Evolutionary conservation across 1,140 invertebrate species (phyloP).

Genomic region (Leptopilina clavipes): DNA sequence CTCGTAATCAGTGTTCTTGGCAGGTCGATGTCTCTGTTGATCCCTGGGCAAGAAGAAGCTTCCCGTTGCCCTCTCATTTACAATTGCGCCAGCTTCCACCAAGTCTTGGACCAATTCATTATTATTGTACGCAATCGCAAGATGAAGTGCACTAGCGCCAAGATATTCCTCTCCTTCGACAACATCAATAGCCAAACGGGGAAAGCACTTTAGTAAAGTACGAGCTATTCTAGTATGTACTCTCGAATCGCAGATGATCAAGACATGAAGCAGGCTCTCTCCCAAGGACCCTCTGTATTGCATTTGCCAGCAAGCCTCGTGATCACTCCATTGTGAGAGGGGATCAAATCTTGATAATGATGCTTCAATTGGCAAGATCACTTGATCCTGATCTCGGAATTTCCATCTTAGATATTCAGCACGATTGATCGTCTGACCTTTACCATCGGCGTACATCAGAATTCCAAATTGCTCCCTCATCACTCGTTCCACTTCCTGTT

Average conservation of each 20-base stretch:
- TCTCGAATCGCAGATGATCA: conserved; percentile 95
- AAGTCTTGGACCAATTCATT: conserved; percentile 96
- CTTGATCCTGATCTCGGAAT: conserved; percentile 87
- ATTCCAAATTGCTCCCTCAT: conserved; percentile 91
- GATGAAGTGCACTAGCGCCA: conserved; percentile 94
- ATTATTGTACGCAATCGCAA: conserved; percentile 97
- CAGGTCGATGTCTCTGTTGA: conserved; percentile 85
- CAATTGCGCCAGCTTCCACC: conserved; percentile 91
- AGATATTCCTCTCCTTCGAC: conserved; percentile 98
- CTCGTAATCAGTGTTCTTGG: conserved; percentile 93
- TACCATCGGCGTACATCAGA: conserved; percentile 92
- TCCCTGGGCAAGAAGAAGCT: conserved; percentile 94
- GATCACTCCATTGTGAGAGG: conserved; percentile 89
- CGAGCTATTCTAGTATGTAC: conserved; percentile 89
- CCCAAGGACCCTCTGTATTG: conserved; percentile 95
- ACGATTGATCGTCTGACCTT: conserved; percentile 89
- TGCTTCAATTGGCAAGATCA: conserved; percentile 88
- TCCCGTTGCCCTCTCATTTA: conserved; percentile 93
- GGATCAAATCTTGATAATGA: conserved; percentile 88
- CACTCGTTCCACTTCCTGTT: conserved; percentile 88
- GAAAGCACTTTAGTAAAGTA: conserved; percentile 92
- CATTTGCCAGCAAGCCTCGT: conserved; percentile 98
- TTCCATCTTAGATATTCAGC: conserved; percentile 96
- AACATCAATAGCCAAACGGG: conserved; percentile 92
- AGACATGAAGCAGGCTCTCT: conserved; percentile 94